Conservation (phyloP, 92 coral and sea anemone genomes). For the Paramuricea clavata region DNA sequence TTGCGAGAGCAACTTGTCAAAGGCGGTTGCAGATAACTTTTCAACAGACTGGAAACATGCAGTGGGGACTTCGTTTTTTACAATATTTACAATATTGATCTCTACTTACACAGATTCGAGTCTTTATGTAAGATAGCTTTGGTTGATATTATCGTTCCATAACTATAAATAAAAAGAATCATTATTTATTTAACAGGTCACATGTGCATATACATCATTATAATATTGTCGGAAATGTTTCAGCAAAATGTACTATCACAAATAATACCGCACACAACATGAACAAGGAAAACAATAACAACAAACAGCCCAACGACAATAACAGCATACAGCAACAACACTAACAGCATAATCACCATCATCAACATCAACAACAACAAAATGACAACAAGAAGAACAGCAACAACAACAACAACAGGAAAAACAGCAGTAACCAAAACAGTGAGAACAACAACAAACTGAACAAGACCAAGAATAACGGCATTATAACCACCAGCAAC, state of each 20-base stretch:
- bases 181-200: neutral
- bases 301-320: too few species aligned
- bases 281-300: neutral
- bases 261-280: neutral
- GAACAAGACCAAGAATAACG: too few species aligned
- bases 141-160: conserved; percentile 95
- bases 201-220: neutral
- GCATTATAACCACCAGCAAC: too few species aligned
- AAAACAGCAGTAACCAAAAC: too few species aligned
- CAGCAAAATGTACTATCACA: neutral
- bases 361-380: too few species aligned
- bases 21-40: too few species aligned
- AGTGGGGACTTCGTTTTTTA: neutral
- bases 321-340: too few species aligned
- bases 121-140: conserved; percentile 99
- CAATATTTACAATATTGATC: neutral
- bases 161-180: conserved; percentile 67
- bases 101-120: conserved; percentile 98
- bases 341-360: too few species aligned
- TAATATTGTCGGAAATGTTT: too few species aligned
- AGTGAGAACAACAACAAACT: too few species aligned
- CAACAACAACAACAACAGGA: too few species aligned
- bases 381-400: too few species aligned
- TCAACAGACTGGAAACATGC: neutral
- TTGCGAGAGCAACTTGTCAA: neutral